These are phyloP conservation scores for Luidia sarsii DNA, from an alignment of 53 echinoderm and acorn worm genomes.

Conservation along the genomic window DNA sequence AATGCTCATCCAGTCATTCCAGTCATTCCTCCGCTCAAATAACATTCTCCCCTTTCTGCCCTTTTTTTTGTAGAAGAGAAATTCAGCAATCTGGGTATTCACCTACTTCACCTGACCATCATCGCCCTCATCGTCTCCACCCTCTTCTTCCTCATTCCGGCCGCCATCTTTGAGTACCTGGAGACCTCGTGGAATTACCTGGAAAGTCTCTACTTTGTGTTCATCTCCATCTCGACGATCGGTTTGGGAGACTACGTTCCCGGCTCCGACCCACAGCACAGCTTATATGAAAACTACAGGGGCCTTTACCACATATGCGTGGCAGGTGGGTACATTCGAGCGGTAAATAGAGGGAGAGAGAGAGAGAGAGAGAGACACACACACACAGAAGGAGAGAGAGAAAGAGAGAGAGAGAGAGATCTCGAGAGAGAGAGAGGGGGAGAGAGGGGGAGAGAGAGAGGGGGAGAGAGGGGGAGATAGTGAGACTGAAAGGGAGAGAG, in stretches of 20 bases:
- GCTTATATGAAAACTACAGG: constrained; percentile 48
- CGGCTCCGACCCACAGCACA: constrained; percentile 44
- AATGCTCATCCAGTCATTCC: no score
- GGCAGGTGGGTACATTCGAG: constrained; percentile 60
- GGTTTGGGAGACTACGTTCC: constrained; percentile 97
- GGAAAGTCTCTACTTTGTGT: constrained; percentile 89
- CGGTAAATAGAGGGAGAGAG: no score
- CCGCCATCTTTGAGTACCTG: constrained; percentile 71
- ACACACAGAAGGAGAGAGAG: no score
- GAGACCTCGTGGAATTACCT: constrained; percentile 80
- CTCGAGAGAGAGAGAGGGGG: no score
- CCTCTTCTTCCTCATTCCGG: constrained; percentile 84
- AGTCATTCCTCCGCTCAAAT: background rate
- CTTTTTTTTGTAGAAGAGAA: constrained; percentile 57
- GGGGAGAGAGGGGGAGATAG: no score
- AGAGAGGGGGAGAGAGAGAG: no score
- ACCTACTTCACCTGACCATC: constrained; percentile 72
- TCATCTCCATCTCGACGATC: constrained; percentile 92
- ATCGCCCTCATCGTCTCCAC: constrained; percentile 66
- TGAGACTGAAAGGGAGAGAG: no score
- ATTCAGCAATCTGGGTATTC: constrained; percentile 63
- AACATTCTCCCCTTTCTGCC: background rate
- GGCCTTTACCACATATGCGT: constrained; percentile 63
- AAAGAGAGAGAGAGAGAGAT: no score
- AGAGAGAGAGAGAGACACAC: no score